These are phyloP conservation scores for Neuroscelio doddi DNA, from an alignment of 2,888 invertebrate genomes.

Conservation along the genomic window DNA sequence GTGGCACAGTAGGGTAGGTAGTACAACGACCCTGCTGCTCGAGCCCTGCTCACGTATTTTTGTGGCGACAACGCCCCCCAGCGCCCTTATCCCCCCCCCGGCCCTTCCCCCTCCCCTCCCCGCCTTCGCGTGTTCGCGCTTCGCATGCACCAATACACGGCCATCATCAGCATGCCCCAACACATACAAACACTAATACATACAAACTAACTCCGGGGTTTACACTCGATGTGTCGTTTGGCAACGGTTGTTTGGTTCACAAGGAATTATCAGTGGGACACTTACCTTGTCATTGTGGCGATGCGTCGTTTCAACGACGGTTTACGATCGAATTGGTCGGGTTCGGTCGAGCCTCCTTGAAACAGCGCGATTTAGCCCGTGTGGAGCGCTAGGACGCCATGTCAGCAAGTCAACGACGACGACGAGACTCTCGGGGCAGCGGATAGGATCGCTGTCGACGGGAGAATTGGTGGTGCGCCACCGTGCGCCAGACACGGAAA, in stretches of 20 bases:
- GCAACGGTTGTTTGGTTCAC: no score
- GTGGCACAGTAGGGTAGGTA: slow-evolving; percentile 57
- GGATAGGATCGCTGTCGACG: slow-evolving; percentile 13
- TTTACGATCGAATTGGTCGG: slow-evolving; percentile 34
- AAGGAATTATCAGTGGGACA: slow-evolving; percentile 17
- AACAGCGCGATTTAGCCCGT: slow-evolving; percentile 49
- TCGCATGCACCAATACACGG: slow-evolving; percentile 25
- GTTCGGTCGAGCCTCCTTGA: slow-evolving; percentile 48
- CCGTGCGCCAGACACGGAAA: slow-evolving; percentile 64
- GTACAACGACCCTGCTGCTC: slow-evolving; percentile 66
- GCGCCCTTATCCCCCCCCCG: slow-evolving; percentile 51
- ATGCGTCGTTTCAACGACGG: slow-evolving; percentile 53
- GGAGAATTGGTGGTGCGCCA: slow-evolving; percentile 61
- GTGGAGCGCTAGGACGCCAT: slow-evolving; percentile 69
- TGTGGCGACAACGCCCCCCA: slow-evolving; percentile 57
- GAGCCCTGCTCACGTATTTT: slow-evolving; percentile 49
- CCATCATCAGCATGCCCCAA: slow-evolving; percentile 1
- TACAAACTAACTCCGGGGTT: no score
- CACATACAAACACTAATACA: slow-evolving; percentile 6
- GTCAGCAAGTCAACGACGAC: slow-evolving; percentile 65
- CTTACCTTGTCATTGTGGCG: slow-evolving; percentile 67
- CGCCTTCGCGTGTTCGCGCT: slow-evolving; percentile 30
- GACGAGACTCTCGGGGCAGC: slow-evolving; percentile 44
- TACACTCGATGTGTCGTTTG: no score
- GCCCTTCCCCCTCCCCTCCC: slow-evolving; percentile 49